Percentiles rank a stretch among this genome's conserved stretches.
phyloP scores from a whole-genome alignment of 2,113 vertebrate genomes.

The Bos indicus region DNA sequence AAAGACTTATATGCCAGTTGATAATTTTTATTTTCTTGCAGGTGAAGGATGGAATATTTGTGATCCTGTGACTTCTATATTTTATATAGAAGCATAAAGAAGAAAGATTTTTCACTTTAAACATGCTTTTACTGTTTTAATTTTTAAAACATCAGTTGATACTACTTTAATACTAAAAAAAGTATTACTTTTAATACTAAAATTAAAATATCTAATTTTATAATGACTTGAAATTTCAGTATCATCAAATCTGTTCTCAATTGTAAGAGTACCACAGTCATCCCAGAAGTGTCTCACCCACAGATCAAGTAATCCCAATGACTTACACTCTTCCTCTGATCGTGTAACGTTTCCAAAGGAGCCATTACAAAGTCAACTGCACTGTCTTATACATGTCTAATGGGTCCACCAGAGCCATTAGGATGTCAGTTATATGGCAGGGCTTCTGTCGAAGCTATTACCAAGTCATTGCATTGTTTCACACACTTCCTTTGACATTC shows the following conservation, averaged over 20 bases:
- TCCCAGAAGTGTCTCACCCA: slow-evolving; percentile 45
- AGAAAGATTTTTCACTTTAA: background rate
- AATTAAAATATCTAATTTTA: background rate
- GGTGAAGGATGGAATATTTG: background rate
- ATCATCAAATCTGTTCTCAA: slow-evolving; percentile 23
- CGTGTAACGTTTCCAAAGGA: slow-evolving; percentile 69
- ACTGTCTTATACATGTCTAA: slow-evolving; percentile 53
- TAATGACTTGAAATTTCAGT: slow-evolving; percentile 27
- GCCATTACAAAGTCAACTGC: slow-evolving; percentile 60
- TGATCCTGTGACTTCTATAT: background rate
- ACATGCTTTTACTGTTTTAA: background rate
- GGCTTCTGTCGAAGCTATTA: slow-evolving; percentile 48
- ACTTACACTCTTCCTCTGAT: slow-evolving; percentile 64
- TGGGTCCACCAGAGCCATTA: slow-evolving; percentile 59
- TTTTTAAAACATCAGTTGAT: background rate
- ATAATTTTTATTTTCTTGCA: background rate
- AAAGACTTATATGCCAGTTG: background rate
- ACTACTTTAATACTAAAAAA: background rate
- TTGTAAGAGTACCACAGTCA: background rate
- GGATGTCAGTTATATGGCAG: slow-evolving; percentile 1
- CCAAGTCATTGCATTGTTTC: slow-evolving; percentile 53
- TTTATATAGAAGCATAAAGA: background rate
- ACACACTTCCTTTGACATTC: background rate
- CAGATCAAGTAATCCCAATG: slow-evolving; percentile 51
- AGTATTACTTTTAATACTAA: too few relatives aligned